Evolutionary conservation across 2,113 vertebrate species (phyloP).

Genomic region (Calidris pygmaea): DNA sequence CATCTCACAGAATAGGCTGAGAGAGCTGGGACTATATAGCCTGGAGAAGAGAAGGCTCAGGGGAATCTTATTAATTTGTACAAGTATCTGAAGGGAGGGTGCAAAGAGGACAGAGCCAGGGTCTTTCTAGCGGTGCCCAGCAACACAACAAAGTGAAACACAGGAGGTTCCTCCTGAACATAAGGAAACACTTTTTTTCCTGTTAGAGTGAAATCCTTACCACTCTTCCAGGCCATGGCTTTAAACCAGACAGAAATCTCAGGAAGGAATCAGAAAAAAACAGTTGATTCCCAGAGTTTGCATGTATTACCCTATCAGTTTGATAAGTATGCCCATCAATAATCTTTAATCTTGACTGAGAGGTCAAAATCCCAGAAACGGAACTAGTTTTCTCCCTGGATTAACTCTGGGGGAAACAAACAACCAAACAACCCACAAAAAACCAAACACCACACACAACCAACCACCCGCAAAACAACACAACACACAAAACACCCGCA

Average conservation of each 20-base stretch:
- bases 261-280: neutral
- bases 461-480: too few species aligned
- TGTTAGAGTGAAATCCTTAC: neutral
- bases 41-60: too few species aligned
- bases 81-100: too few species aligned
- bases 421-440: too few species aligned
- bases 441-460: too few species aligned
- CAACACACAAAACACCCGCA: too few species aligned
- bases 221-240: neutral
- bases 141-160: neutral
- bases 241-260: neutral
- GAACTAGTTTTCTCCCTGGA: neutral
- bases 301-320: neutral
- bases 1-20: too few species aligned
- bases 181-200: neutral
- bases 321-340: neutral
- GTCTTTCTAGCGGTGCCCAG: neutral
- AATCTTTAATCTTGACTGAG: neutral
- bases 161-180: neutral
- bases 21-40: too few species aligned
- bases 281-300: neutral
- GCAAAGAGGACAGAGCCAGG: too few species aligned
- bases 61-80: too few species aligned
- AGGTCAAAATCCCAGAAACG: neutral
- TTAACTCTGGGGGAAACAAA: neutral